phyloP scores from a whole-genome alignment of 2,888 invertebrate genomes.

The Polyploca ridens region DNA sequence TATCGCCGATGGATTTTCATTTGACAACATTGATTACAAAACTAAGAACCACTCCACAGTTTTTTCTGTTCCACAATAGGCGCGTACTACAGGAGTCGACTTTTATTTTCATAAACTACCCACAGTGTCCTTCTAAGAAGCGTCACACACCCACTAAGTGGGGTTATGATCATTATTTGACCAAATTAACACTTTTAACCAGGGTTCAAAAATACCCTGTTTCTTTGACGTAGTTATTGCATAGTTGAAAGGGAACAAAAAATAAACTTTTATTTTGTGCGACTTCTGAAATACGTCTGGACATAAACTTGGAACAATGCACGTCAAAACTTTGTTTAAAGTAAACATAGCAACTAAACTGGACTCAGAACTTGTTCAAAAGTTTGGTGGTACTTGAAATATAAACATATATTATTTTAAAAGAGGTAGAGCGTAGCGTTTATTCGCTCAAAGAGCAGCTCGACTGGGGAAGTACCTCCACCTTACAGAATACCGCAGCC shows the following conservation, averaged over 20 bases:
- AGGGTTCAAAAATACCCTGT: conserved; percentile 42
- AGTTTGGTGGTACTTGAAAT: not conserved
- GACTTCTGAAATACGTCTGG: not conserved
- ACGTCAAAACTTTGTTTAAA: not conserved
- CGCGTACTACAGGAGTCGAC: conserved; percentile 77
- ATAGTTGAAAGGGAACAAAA: conserved; percentile 1
- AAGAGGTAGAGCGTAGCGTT: no score
- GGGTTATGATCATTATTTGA: conserved; percentile 77
- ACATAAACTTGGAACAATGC: not conserved
- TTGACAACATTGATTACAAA: not conserved
- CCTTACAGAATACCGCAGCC: no score
- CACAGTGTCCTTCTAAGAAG: conserved; percentile 72
- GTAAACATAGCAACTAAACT: not conserved
- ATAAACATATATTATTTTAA: not conserved
- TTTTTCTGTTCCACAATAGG: conserved; percentile 32
- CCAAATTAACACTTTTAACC: conserved; percentile 78
- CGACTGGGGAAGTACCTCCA: no score
- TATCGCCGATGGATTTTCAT: not conserved
- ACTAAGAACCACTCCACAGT: conserved; percentile 34
- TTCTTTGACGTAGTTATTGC: conserved; percentile 29
- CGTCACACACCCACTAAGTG: conserved; percentile 74
- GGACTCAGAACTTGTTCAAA: not conserved
- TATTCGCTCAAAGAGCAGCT: no score
- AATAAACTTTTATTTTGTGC: not conserved
- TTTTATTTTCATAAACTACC: conserved; percentile 69